Base-by-base conservation (phyloP, 2,113 vertebrate species). In the Choloepus hoffmanni region DNA sequence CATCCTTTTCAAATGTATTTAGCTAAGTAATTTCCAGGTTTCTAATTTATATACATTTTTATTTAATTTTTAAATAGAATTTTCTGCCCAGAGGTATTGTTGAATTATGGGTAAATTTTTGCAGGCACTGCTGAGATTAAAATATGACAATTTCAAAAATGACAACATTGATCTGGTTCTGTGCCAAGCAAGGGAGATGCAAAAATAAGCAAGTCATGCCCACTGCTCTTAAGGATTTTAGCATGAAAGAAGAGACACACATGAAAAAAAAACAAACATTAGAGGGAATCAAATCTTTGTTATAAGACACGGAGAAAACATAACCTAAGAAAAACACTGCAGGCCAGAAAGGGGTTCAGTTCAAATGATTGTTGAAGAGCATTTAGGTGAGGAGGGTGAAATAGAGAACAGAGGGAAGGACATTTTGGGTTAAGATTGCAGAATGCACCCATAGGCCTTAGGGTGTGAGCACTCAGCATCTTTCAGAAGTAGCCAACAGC, bases 11-110 rank as follows among this genome's bases (percentile, higher is more conserved):
- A 30, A 74, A 85, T 43, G 4, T 82, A 28, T 70, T 88, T 82
- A 81, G 28, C 55, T 85, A 77, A 78, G 63, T 63, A 50, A 55
- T n/a, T 68, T 74, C 78, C 10, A 72, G 6, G 92, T 55, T 78
- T 82, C 48, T 36, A 48, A 82, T 68, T 92, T 48, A n/a, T 76
- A 82, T 89, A 87, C 45, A 13, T 72, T 81, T 95, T 48, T 45
- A 53, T 89, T 93, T 3, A 18, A n/a, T 68, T 94, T 85, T 85
- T n/a, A 90, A 78, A 45, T 50, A 33, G 21, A 65, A 40, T 2
- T 82, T 81, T 89, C 28, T 12, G 85, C 50, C 81, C 21, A 74
- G 23, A 48, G 65, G 48, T 53, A 73, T 60, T 82, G 7, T 77
- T 77, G 2, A 4, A 24, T 45, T 73, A 85, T 79, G 58, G 93